Base-by-base conservation (phyloP, 2,888 invertebrate genomes). In the Phalera bucephala region DNA sequence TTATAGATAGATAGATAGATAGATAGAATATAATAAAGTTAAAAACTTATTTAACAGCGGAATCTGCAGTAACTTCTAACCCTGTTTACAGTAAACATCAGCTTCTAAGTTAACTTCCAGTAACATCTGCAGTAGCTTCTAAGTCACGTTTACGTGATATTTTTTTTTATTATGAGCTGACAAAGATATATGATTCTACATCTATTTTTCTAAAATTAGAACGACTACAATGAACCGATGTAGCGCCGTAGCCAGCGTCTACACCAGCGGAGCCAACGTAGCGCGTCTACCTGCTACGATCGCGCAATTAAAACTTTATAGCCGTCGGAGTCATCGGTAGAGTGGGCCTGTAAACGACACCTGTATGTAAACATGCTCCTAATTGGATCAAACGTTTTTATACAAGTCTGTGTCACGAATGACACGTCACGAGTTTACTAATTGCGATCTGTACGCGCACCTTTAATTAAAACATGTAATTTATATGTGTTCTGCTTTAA, bases 251-350 rank as follows among this genome's bases (percentile, higher is more conserved):
- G 52, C 31, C 9, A 36, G 34, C 35, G 44, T 44, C 50, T 46
- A 56, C 53, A 47, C 33, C 45, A 35, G 41, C 42, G 43, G 48
- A 48, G 45, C 21, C 36, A 36, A 34, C 39, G 45, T 47, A 48
- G 54, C 36, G 25, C 34, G 35, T 36, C 44, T 45, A 43, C 37
- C 33, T 39, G 26, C 36, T 27, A 37, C 44, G 28, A 30, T 40
- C 41, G 40, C 51, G 75, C 66, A 78, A 75, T 77, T 77, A 76
- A 78, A 78, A 76, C 57, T 76, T 75, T 64, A 70, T 62, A 65
- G 59, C 55, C 52, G 47, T 60, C 53, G 56, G 52, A 69, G 56
- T 59, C 54, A 69, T 69, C 70, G 64, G 61, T 56, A 66, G 60
- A 68, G 48, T 44, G 64, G 45, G 56, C 44, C 56, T 78, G 74